These are phyloP conservation scores for Drosophila kanekoi DNA, from an alignment of 2,888 invertebrate species.

Conservation along the genomic window DNA sequence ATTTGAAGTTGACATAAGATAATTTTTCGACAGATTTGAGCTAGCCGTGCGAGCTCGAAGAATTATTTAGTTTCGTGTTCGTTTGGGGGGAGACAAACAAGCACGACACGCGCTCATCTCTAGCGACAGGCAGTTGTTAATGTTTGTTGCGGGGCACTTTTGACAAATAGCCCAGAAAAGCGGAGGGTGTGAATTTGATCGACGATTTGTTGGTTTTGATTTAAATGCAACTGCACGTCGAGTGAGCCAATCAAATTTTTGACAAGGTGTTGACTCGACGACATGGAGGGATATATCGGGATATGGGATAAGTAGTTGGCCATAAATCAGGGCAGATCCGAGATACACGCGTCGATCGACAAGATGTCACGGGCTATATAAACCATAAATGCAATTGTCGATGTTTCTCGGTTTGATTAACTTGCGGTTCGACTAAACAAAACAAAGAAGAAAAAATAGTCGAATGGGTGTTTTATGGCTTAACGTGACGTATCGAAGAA, in stretches of 20 bases:
- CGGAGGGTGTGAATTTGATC: constrained; percentile 49
- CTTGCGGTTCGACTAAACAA: constrained; percentile 20
- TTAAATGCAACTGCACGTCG: constrained; percentile 58
- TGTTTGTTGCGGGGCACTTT: constrained; percentile 43
- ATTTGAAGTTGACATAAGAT: too few relatives aligned
- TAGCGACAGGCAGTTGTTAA: constrained; percentile 52
- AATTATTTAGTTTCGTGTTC: too few relatives aligned
- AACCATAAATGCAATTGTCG: constrained; percentile 72
- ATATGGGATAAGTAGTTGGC: constrained; percentile 8
- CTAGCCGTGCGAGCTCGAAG: too few relatives aligned
- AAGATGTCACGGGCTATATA: constrained; percentile 71
- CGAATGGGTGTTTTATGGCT: constrained; percentile 71
- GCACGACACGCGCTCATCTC: too few relatives aligned
- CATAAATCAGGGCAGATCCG: constrained; percentile 59
- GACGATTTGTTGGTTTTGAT: constrained; percentile 75
- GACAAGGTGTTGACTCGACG: constrained; percentile 70
- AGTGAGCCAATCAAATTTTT: constrained; percentile 77
- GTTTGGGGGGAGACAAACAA: too few relatives aligned
- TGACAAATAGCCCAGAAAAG: constrained; percentile 54
- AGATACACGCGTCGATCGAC: constrained; percentile 55
- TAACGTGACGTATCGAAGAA: constrained; percentile 41
- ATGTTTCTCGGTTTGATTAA: constrained; percentile 54
- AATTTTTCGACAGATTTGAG: too few relatives aligned
- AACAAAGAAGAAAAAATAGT: constrained; percentile 62
- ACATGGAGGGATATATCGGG: neutral